Evolutionary conservation across 2,797 vertebrate species (phyloP).

Genomic region (Malurus leucopterus): DNA sequence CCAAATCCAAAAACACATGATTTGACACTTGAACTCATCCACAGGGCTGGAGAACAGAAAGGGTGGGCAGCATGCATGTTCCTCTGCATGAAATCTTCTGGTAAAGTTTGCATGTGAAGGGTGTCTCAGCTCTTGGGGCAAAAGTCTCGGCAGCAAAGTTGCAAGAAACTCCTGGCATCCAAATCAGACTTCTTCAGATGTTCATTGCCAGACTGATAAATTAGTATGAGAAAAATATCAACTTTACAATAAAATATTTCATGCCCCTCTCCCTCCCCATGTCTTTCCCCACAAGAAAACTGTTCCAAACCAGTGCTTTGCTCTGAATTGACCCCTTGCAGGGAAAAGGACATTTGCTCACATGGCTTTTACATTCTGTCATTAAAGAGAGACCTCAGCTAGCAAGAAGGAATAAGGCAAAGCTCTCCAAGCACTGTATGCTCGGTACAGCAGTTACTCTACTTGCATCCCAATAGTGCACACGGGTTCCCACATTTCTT

Average conservation of each 20-base stretch:
- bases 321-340: neutral
- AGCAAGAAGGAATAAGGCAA: neutral
- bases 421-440: neutral
- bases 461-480: neutral
- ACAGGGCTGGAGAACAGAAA: neutral
- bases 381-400: neutral
- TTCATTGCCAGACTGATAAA: slow-evolving; percentile 73
- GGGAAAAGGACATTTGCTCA: neutral
- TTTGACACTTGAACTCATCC: neutral
- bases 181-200: slow-evolving; percentile 55
- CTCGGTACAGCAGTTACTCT: neutral
- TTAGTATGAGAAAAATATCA: slow-evolving; percentile 33
- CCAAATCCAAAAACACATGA: neutral
- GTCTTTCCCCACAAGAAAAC: neutral
- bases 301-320: neutral
- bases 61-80: neutral
- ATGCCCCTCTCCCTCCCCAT: neutral
- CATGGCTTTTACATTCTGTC: neutral
- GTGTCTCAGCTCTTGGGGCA: neutral
- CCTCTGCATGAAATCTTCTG: neutral
- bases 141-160: neutral
- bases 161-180: neutral
- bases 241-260: neutral
- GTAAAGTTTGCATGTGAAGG: neutral
- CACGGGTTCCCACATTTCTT: neutral